A percentile compares a stretch with the other conserved stretches of the same genome.
Conservation (phyloP, 2,797 vertebrate genomes). For the Acropternis orthonyx region DNA sequence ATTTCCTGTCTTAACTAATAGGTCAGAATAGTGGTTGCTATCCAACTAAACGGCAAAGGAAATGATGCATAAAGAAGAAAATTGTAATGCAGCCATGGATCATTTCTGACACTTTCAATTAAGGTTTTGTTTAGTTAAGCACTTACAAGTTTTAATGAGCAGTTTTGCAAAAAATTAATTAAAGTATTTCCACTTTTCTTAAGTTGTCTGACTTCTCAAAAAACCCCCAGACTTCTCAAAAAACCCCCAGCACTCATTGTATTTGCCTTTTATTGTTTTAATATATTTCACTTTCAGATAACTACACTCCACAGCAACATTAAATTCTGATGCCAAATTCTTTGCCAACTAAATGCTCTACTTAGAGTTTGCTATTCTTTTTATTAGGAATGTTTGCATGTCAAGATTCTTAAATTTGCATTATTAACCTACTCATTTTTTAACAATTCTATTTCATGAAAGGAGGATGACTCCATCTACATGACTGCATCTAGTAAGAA, state of each 20-base stretch:
- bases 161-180: constrained; percentile 43
- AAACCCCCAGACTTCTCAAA: not conserved
- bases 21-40: constrained; percentile 18
- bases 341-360: not conserved
- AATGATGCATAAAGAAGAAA: constrained; percentile 64
- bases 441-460: not conserved
- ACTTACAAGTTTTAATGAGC: constrained; percentile 62
- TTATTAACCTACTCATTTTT: not conserved
- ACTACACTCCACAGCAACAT: not conserved
- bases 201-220: not conserved
- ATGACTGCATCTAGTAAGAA: not conserved
- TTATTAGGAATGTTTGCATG: not conserved
- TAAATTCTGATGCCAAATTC: not conserved
- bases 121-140: constrained; percentile 70
- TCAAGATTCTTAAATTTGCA: not conserved
- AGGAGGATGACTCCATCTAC: not conserved
- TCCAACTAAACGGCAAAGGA: constrained; percentile 61
- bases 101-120: constrained; percentile 68
- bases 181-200: constrained; percentile 9
- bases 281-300: not conserved
- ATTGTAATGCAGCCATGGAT: constrained; percentile 51
- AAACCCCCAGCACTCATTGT: not conserved
- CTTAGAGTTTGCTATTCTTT: not conserved
- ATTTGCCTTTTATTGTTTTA: not conserved
- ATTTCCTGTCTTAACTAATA: not conserved